These are phyloP conservation scores for Ichneumoninae sp. DNA, from an alignment of 2,888 invertebrate species.

Conservation along the genomic window DNA sequence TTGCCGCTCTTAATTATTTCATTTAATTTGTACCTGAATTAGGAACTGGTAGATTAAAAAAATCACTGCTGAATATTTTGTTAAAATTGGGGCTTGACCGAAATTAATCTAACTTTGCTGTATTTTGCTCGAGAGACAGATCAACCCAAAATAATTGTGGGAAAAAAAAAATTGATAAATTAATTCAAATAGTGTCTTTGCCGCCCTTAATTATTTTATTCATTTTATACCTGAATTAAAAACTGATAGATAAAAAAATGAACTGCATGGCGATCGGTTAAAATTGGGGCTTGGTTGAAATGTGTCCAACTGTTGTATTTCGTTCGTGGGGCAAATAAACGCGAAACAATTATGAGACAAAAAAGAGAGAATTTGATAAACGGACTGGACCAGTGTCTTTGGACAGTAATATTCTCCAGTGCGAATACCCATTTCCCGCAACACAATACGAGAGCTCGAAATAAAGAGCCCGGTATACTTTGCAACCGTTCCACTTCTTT, in stretches of 20 bases:
- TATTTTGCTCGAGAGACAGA: no score
- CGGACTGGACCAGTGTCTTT: background rate
- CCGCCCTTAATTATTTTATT: no score
- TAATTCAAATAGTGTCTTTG: no score
- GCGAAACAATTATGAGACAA: background rate
- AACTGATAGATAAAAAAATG: no score
- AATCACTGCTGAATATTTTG: no score
- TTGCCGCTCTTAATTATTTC: no score
- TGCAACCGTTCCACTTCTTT: background rate
- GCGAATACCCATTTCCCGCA: background rate
- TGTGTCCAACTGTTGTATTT: background rate
- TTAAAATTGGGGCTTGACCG: no score
- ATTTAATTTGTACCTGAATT: no score
- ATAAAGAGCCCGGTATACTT: constrained; percentile 16
- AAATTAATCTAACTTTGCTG: background rate
- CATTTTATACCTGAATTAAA: no score
- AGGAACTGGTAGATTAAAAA: no score
- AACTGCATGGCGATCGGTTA: background rate
- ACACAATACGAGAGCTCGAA: constrained; percentile 3
- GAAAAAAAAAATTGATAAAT: no score
- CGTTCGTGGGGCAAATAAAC: background rate
- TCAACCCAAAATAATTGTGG: no score
- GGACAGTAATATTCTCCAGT: constrained; percentile 1
- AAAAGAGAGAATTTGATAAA: background rate
- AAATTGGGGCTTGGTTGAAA: background rate